Conservation (phyloP, 2,113 vertebrate species). For the Thamnophis sirtalis region DNA sequence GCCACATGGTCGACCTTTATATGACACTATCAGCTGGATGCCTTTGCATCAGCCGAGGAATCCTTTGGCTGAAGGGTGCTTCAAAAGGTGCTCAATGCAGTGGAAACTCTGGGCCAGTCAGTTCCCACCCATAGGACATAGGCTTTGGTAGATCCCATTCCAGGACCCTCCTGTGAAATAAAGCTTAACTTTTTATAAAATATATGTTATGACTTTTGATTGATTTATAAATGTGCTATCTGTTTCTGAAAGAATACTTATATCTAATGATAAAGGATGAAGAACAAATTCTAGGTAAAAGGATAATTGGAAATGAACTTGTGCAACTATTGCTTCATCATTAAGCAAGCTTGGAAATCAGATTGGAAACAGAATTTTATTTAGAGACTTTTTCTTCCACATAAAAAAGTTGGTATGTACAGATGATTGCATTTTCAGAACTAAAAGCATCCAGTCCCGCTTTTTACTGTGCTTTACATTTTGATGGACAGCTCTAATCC, state of each 20-base stretch:
- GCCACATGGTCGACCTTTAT: too few species aligned
- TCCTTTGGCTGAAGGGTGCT: too few species aligned
- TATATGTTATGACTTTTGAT: neutral
- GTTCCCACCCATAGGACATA: too few species aligned
- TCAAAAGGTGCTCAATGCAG: too few species aligned
- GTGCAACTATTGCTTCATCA: conserved; percentile 8
- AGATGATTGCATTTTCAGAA: neutral
- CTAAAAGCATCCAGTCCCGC: conserved; percentile 1
- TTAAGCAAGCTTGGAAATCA: neutral
- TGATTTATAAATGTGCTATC: neutral
- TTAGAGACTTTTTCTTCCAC: conserved; percentile 11
- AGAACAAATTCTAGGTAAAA: conserved; percentile 7
- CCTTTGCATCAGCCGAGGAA: too few species aligned
- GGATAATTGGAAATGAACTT: conserved; percentile 24
- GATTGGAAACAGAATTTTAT: conserved; percentile 11
- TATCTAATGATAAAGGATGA: conserved; percentile 21
- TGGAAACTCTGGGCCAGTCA: too few species aligned
- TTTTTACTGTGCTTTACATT: neutral
- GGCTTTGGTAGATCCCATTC: too few species aligned
- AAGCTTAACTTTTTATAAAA: neutral
- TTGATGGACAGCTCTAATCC: conserved; percentile 17
- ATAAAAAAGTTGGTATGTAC: conserved; percentile 8
- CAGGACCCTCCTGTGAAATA: neutral
- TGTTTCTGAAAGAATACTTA: conserved; percentile 16
- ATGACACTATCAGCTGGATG: too few species aligned